Conservation (phyloP, 1,140 invertebrate species). For the Paraescarpia echinospica region DNA sequence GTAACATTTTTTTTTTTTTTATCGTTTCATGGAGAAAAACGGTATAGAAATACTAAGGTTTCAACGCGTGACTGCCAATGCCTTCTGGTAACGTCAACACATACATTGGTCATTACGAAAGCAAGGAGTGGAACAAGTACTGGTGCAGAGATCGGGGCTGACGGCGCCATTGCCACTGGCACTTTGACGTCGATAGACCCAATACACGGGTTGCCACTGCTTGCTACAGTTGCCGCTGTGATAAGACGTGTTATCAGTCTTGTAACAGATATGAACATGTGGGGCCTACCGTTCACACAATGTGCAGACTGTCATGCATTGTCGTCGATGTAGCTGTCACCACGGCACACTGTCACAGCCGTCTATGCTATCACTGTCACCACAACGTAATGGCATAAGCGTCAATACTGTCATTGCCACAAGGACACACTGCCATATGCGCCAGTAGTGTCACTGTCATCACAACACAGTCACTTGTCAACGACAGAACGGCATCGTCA, state of each 20-base stretch:
- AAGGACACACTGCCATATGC: background rate
- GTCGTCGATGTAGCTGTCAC: background rate
- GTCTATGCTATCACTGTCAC: background rate
- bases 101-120: background rate
- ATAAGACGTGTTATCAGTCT: background rate
- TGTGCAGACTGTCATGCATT: background rate
- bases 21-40: too few species aligned
- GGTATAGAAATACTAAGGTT: background rate
- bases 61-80: background rate
- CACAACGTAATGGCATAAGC: background rate
- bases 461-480: background rate
- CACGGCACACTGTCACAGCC: too few species aligned
- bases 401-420: background rate
- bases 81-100: background rate
- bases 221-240: background rate
- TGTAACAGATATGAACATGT: background rate
- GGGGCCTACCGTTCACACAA: background rate
- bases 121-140: background rate
- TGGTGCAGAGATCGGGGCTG: background rate
- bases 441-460: background rate
- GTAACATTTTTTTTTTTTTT: too few species aligned
- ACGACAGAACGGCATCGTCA: background rate
- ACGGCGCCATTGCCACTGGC: background rate
- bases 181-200: background rate
- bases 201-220: background rate